Percentiles rank a stretch among this genome's conserved stretches.
These are phyloP conservation scores for Cebus imitator DNA, from an alignment of 2,113 vertebrate genomes.

Conservation along the genomic window DNA sequence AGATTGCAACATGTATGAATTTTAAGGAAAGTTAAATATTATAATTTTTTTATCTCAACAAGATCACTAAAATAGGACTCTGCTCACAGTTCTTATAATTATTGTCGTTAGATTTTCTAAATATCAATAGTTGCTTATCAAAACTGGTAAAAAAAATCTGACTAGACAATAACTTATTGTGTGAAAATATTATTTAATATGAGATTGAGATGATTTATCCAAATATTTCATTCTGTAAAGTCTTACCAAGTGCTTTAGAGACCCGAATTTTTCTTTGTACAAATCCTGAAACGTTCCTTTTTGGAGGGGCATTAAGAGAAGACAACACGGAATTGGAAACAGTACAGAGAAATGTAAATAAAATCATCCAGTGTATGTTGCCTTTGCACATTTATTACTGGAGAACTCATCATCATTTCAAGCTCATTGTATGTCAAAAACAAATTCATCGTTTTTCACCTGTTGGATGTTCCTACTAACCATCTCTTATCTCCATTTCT, in stretches of 20 bases:
- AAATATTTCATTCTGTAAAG: not conserved
- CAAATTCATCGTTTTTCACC: not conserved
- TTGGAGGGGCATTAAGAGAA: not conserved
- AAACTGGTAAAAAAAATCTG: not conserved
- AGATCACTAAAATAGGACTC: conserved; percentile 8
- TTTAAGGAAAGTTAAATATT: conserved; percentile 1
- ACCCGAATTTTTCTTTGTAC: not conserved
- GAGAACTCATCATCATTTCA: not conserved
- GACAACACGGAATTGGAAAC: not conserved
- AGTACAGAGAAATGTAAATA: not conserved
- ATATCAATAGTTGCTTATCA: not conserved
- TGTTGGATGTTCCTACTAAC: not conserved
- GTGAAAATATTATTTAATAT: not conserved
- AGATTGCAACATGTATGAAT: not conserved
- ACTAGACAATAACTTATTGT: not conserved
- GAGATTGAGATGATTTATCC: not conserved
- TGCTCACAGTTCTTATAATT: not conserved
- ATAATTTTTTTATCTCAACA: not conserved
- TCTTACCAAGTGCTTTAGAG: not conserved
- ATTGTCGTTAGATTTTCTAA: not conserved
- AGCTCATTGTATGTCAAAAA: not conserved
- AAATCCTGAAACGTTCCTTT: not conserved
- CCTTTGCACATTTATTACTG: not conserved
- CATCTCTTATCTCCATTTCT: not conserved
- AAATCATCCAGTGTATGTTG: not conserved